Conservation (phyloP, 2,888 invertebrate genomes). For the Xanthostigma xanthostigma region DNA sequence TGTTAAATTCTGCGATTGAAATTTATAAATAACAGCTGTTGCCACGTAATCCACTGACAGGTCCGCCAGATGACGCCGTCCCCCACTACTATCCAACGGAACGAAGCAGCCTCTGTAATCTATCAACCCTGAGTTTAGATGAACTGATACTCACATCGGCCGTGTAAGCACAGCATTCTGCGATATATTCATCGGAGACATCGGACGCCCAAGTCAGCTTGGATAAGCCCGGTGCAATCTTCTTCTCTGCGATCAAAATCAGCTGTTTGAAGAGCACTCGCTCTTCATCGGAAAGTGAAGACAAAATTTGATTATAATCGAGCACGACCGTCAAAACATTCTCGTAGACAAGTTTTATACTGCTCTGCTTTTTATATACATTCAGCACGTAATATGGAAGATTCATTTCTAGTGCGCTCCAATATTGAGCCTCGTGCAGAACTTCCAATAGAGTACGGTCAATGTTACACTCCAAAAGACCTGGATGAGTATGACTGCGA, state of each 20-base stretch:
- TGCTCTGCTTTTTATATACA: constrained; percentile 43
- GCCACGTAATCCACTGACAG: no score
- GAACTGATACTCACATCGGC: constrained; percentile 34
- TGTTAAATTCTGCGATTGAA: no score
- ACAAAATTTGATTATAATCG: constrained; percentile 64
- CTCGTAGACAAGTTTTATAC: constrained; percentile 47
- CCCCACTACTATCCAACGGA: no score
- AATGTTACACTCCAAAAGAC: constrained; percentile 64
- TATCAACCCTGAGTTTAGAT: no score
- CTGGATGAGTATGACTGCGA: constrained; percentile 44
- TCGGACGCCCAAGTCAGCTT: constrained; percentile 62
- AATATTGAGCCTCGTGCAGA: constrained; percentile 57
- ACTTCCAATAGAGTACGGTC: constrained; percentile 53
- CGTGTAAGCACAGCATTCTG: constrained; percentile 50
- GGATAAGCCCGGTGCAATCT: constrained; percentile 55
- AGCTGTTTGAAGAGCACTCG: constrained; percentile 61
- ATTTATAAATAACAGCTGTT: no score
- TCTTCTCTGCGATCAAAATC: constrained; percentile 44
- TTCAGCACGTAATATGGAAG: constrained; percentile 51
- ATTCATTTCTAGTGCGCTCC: constrained; percentile 53
- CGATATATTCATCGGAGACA: constrained; percentile 53
- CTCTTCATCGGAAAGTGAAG: constrained; percentile 62
- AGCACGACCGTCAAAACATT: constrained; percentile 55
- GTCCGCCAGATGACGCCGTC: no score
- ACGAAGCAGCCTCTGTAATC: no score